Evolutionary conservation across 2,113 vertebrate species (phyloP), one percentile per base, ranked within the genome.

Genomic region (Oncorhynchus clarkii): DNA sequence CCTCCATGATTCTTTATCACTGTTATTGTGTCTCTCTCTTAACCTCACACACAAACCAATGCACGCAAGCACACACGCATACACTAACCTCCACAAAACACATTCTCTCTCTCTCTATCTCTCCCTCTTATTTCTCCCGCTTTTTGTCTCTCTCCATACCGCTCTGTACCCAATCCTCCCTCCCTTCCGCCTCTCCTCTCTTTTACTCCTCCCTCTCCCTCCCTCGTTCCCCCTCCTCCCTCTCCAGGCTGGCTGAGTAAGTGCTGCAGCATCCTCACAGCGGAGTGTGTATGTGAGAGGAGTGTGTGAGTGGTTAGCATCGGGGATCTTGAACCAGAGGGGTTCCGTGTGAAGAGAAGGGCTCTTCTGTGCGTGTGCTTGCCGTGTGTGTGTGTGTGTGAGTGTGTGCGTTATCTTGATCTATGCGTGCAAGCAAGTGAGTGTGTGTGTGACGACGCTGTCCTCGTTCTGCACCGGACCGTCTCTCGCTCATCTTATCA

Each of bases 221-320:
- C 67, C 59, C 67, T 68, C 71, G 54, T 65, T 82, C 84, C 74
- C 82, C 22, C 91, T 87, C 87, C 89, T 87, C 87, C 88, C 86
- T 86, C 89, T 88, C 88, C 86, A 72, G 81, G 76, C 87, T 87
- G 86, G 85, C 86, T 87, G 88, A 87, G 86, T 88, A 84, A 90
- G 86, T 92, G 91, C 89, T 92, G 93, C 93, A 93, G 93, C 92
- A 92, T 92, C 88, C 79, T 86, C 85, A 81, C 51, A 73, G 31
- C 14, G 16, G 70, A 39, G 64, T 13, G 71, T 34, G 72, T 24
- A 16, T 69, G 67, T 69, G 71, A 84, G 77, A 54, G 51, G 86
- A 86, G 67, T 69, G 67, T 69, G 67, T 69, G 29, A 45, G n/a
- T 71, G 82, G n/a, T 68, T 79, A 86, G 86, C 90, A 85, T 80